These are phyloP conservation scores for Pyrgilauda ruficollis DNA, from an alignment of 2,113 vertebrate genomes.

Conservation along the genomic window DNA sequence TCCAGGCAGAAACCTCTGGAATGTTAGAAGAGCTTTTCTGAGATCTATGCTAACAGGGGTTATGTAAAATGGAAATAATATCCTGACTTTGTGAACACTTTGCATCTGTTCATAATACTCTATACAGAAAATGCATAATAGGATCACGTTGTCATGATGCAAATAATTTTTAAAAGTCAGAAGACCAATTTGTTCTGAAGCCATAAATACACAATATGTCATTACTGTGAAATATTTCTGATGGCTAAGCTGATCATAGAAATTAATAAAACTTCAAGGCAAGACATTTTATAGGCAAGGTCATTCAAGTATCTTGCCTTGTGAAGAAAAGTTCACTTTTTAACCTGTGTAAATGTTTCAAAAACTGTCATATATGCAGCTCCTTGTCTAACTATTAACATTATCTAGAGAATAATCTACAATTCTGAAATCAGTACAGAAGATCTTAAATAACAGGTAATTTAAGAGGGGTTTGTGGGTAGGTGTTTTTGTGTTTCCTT, in stretches of 20 bases:
- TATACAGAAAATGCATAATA: background rate
- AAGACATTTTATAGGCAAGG: background rate
- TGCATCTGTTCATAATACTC: background rate
- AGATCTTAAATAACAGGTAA: background rate
- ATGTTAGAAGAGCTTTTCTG: background rate
- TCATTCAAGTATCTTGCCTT: background rate
- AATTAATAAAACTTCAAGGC: background rate
- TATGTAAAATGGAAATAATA: background rate
- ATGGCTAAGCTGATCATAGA: background rate
- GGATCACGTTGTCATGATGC: rapidly evolving
- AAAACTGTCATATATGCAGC: background rate
- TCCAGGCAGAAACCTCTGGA: background rate
- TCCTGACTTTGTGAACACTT: background rate
- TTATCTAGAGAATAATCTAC: background rate
- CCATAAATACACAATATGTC: background rate
- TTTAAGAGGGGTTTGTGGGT: background rate
- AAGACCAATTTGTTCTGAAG: background rate
- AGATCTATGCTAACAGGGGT: rapidly evolving
- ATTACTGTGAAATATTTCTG: background rate
- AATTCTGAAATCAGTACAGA: background rate
- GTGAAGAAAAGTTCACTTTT: background rate
- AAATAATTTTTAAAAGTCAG: background rate
- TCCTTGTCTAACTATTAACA: background rate
- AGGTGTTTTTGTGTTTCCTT: background rate
- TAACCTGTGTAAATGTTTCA: background rate